A percentile compares a stretch with the other conserved stretches of the same genome.
These are phyloP conservation scores for Leucosticte australis DNA, from an alignment of 2,113 vertebrate genomes.

Conservation along the genomic window DNA sequence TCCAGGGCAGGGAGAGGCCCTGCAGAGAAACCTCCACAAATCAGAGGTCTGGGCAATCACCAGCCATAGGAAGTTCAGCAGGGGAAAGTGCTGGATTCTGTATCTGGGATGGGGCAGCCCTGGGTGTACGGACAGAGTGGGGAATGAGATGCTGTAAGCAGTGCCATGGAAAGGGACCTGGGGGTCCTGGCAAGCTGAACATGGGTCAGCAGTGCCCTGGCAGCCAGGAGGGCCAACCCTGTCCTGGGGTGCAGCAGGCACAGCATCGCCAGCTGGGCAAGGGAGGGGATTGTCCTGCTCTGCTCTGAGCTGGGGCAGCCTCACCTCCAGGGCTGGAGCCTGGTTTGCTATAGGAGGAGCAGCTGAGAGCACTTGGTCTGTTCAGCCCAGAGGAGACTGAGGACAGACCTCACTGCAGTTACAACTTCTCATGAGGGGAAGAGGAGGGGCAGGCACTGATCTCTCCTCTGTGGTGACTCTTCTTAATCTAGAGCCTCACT, in stretches of 20 bases:
- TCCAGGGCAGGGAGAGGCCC: background rate
- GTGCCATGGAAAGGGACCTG: background rate
- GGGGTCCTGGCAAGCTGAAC: background rate
- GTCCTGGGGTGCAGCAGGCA: background rate
- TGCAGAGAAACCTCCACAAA: background rate
- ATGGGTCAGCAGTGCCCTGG: background rate
- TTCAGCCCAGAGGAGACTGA: background rate
- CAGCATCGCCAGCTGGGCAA: background rate
- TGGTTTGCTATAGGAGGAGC: fast-evolving
- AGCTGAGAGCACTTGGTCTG: background rate
- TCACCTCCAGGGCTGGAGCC: background rate
- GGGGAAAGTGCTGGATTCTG: background rate
- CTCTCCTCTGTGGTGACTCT: fast-evolving
- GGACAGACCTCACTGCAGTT: background rate
- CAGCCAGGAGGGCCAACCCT: background rate
- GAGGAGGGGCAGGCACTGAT: background rate
- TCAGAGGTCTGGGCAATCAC: background rate
- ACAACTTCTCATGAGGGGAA: fast-evolving
- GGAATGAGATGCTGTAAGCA: background rate
- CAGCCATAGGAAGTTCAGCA: background rate
- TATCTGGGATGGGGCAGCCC: background rate
- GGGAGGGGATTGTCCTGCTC: background rate
- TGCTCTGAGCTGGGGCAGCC: background rate
- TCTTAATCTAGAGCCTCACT: background rate
- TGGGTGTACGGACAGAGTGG: background rate